These are phyloP conservation scores for Horisme vitalbata DNA, from an alignment of 2,888 invertebrate genomes.

Conservation along the genomic window DNA sequence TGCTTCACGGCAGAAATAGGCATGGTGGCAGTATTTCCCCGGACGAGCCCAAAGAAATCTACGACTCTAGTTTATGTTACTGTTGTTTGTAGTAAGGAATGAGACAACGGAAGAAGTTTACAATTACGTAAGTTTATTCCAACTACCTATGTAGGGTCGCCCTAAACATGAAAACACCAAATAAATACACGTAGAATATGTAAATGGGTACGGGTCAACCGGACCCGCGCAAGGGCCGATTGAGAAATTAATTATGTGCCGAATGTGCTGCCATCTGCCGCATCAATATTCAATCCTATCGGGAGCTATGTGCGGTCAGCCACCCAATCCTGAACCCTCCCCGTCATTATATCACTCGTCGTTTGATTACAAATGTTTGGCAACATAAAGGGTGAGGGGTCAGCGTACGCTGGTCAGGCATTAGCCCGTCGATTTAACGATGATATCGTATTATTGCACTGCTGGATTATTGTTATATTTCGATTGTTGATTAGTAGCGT, in stretches of 20 bases:
- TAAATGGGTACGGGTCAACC: constrained; percentile 54
- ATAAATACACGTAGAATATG: constrained; percentile 39
- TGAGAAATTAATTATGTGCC: constrained; percentile 76
- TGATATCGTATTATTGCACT: constrained; percentile 47
- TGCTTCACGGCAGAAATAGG: too few species aligned
- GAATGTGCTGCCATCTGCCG: constrained; percentile 72
- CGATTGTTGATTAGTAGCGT: constrained; percentile 13
- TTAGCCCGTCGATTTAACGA: constrained; percentile 42
- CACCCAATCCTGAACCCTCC: constrained; percentile 44
- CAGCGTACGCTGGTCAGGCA: constrained; percentile 35
- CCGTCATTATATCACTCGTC: constrained; percentile 39
- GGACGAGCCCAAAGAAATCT: too few species aligned
- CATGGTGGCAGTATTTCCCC: too few species aligned
- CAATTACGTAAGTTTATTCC: too few species aligned
- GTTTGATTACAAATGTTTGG: constrained; percentile 34
- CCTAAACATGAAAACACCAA: constrained; percentile 3
- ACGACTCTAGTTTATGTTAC: too few species aligned
- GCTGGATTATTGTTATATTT: constrained; percentile 42
- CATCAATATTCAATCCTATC: constrained; percentile 78
- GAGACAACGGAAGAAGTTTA: too few species aligned
- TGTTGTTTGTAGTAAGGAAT: too few species aligned
- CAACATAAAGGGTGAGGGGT: constrained; percentile 33
- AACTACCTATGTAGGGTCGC: too few species aligned
- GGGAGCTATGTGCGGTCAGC: constrained; percentile 52
- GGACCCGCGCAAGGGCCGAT: constrained; percentile 47